phyloP scores from a whole-genome alignment of 2,797 vertebrate species.

The Pipistrellus nathusii region DNA sequence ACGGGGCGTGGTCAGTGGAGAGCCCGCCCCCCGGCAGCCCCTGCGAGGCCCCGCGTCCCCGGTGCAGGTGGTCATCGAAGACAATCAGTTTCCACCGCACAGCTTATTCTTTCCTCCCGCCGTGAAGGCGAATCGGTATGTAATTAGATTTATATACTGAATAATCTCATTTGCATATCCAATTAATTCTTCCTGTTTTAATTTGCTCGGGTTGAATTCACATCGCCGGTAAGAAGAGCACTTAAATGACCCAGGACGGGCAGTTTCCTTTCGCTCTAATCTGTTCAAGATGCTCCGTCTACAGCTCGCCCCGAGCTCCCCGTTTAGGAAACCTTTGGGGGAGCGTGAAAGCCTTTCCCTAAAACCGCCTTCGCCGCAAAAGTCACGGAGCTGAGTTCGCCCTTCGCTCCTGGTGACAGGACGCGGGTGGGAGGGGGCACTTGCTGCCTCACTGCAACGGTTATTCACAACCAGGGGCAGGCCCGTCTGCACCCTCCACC shows the following conservation, averaged over 20 bases:
- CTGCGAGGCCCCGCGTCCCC: background rate
- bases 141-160: slow-evolving; percentile 93
- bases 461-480: background rate
- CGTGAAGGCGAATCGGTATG: slow-evolving; percentile 90
- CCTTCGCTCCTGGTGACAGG: background rate
- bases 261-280: slow-evolving; percentile 83
- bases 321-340: background rate
- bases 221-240: slow-evolving; percentile 88
- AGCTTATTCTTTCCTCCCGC: slow-evolving; percentile 87
- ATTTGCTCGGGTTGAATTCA: slow-evolving; percentile 91
- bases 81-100: slow-evolving; percentile 86
- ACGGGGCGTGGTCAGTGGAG: too few relatives aligned
- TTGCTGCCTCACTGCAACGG: background rate
- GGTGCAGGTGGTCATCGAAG: slow-evolving; percentile 87
- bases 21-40: too few relatives aligned
- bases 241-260: slow-evolving; percentile 86
- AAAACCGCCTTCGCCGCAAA: slow-evolving; percentile 2
- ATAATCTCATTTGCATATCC: slow-evolving; percentile 93
- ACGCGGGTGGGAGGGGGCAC: background rate
- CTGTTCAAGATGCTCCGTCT: slow-evolving; percentile 84
- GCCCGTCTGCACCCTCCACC: too few relatives aligned
- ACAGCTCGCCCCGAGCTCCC: slow-evolving; percentile 76
- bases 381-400: background rate
- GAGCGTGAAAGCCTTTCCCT: slow-evolving; percentile 8
- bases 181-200: slow-evolving; percentile 92